phyloP scores from a whole-genome alignment of 2,888 invertebrate species.

The Taenaris catops region DNA sequence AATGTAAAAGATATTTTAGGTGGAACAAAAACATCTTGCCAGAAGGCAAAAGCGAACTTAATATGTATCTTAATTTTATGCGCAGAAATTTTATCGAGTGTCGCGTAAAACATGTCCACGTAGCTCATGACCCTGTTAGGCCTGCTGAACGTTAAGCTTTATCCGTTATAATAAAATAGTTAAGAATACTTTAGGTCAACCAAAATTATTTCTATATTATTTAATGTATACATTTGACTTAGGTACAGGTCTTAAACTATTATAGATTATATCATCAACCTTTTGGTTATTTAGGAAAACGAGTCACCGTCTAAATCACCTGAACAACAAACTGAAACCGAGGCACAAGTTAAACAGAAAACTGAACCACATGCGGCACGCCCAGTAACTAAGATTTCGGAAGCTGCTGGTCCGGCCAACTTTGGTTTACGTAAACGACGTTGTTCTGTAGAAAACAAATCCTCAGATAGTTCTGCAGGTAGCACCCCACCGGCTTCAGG shows the following conservation, averaged over 20 bases:
- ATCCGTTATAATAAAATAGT: no score
- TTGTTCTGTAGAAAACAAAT: slow-evolving; percentile 80
- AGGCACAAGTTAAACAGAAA: slow-evolving; percentile 63
- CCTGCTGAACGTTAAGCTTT: no score
- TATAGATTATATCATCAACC: no score
- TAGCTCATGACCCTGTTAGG: no score
- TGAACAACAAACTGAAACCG: slow-evolving; percentile 56
- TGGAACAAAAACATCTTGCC: neutral
- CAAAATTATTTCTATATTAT: no score
- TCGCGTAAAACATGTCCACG: no score
- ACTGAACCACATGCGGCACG: slow-evolving; percentile 41
- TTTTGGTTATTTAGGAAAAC: slow-evolving; percentile 50
- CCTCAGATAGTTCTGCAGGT: slow-evolving; percentile 80
- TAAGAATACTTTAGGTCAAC: no score
- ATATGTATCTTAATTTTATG: no score
- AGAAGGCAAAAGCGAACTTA: no score
- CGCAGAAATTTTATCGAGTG: no score
- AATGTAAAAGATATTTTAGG: neutral
- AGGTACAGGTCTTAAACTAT: no score
- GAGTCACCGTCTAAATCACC: slow-evolving; percentile 56
- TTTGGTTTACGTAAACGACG: slow-evolving; percentile 69
- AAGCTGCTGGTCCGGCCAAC: slow-evolving; percentile 48
- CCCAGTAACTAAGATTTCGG: slow-evolving; percentile 43
- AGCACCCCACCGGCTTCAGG: slow-evolving; percentile 81
- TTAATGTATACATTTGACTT: no score